Conservation (phyloP, 2,113 vertebrate genomes). For the Progne subis region DNA sequence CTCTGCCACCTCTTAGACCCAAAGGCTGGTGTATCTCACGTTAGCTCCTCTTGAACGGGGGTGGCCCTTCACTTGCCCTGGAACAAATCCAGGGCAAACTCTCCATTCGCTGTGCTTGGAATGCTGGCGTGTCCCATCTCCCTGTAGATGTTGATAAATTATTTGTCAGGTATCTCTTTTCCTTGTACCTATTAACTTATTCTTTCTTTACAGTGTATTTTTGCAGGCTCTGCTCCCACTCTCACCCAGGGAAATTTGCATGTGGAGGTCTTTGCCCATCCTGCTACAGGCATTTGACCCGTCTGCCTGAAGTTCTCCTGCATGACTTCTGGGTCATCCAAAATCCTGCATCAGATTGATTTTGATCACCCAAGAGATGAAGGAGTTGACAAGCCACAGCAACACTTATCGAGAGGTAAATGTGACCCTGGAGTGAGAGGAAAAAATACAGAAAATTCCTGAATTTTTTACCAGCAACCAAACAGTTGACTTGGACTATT, state of each 20-base stretch:
- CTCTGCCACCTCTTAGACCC: background rate
- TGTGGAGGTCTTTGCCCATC: background rate
- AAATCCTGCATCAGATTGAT: background rate
- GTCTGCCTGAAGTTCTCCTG: background rate
- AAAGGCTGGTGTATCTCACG: background rate
- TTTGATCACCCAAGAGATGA: background rate
- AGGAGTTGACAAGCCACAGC: background rate
- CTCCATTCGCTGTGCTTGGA: background rate
- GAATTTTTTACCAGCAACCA: background rate
- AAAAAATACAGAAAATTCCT: background rate
- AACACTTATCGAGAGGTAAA: background rate
- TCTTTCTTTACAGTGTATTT: background rate
- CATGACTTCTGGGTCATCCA: background rate
- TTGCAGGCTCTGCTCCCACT: background rate
- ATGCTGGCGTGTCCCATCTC: background rate
- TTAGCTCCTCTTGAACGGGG: background rate
- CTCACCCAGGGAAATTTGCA: background rate
- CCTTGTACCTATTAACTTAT: slow-evolving; percentile 29
- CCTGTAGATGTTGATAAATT: background rate
- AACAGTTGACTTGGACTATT: background rate
- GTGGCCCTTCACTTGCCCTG: background rate
- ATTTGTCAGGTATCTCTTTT: background rate
- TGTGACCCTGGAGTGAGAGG: background rate
- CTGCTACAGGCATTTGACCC: background rate
- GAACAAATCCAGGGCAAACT: background rate